These are phyloP conservation scores for Watsonalla cultraria DNA, from an alignment of 2,888 invertebrate species.

Conservation along the genomic window DNA sequence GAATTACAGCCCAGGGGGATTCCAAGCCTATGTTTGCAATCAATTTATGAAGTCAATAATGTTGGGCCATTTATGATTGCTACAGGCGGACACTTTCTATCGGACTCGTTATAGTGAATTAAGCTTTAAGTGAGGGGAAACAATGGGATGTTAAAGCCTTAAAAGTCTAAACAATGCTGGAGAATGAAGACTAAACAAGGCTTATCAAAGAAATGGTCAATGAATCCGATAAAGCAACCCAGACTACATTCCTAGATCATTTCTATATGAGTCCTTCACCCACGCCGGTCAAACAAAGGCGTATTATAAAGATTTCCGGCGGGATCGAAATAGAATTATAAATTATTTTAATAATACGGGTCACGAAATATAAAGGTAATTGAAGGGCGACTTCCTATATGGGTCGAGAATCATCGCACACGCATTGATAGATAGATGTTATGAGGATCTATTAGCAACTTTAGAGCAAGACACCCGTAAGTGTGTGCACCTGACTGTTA, in stretches of 20 bases:
- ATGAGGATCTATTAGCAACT: no score
- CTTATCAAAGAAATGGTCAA: not conserved
- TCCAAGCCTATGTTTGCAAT: not conserved
- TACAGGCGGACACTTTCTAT: not conserved
- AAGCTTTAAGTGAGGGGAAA: not conserved
- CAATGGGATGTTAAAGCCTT: not conserved
- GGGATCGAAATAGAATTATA: slow-evolving; percentile 35
- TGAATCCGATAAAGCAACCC: not conserved
- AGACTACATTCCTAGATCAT: not conserved
- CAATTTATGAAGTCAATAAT: not conserved
- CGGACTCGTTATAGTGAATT: not conserved
- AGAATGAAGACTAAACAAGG: not conserved
- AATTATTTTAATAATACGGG: slow-evolving; percentile 42
- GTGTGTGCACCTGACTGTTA: no score
- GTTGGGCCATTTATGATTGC: no score
- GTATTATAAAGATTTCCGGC: slow-evolving; percentile 35
- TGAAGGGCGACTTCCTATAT: no score
- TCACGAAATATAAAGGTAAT: not conserved
- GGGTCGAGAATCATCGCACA: no score
- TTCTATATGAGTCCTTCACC: slow-evolving; percentile 9
- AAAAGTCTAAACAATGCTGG: not conserved
- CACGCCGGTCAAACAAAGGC: slow-evolving; percentile 34
- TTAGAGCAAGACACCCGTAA: no score
- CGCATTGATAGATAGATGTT: no score
- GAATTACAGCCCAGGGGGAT: no score